These are phyloP conservation scores for Dione juno DNA, from an alignment of 2,888 invertebrate species.

Conservation along the genomic window DNA sequence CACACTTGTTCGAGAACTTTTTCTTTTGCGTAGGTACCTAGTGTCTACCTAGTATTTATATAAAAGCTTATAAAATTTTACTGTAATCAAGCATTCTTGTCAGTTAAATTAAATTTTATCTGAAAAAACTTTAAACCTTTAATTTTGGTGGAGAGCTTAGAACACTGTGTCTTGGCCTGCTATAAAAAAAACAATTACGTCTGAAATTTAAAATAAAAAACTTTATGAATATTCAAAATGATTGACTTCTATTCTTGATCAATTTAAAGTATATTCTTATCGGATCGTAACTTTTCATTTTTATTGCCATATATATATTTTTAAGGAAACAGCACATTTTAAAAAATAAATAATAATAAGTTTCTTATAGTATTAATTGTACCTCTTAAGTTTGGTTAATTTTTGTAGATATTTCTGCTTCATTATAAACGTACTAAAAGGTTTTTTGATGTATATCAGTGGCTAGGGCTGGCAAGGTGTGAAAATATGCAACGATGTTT, in stretches of 20 bases:
- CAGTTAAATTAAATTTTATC: too few relatives aligned
- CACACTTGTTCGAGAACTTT: constrained; percentile 26
- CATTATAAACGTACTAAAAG: constrained; percentile 20
- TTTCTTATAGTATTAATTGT: too few relatives aligned
- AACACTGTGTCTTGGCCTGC: background rate
- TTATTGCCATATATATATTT: constrained; percentile 1
- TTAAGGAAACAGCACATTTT: background rate
- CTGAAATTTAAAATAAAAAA: too few relatives aligned
- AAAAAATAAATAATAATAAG: too few relatives aligned
- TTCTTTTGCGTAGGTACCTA: constrained; percentile 8
- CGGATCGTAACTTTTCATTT: constrained; percentile 1
- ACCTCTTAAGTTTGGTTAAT: background rate
- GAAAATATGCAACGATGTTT: constrained; percentile 49
- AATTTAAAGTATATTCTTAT: constrained; percentile 14
- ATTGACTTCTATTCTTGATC: constrained; percentile 5
- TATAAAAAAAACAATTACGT: too few relatives aligned
- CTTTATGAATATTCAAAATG: too few relatives aligned
- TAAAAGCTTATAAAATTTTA: constrained; percentile 25
- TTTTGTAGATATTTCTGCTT: constrained; percentile 6
- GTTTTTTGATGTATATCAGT: constrained; percentile 29
- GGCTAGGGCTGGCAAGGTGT: constrained; percentile 46
- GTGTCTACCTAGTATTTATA: background rate
- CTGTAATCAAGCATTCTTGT: constrained; percentile 20
- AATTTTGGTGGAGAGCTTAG: background rate
- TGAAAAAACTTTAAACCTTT: too few relatives aligned